Conservation (phyloP, 2,888 invertebrate species). For the Euzetes globulus region DNA sequence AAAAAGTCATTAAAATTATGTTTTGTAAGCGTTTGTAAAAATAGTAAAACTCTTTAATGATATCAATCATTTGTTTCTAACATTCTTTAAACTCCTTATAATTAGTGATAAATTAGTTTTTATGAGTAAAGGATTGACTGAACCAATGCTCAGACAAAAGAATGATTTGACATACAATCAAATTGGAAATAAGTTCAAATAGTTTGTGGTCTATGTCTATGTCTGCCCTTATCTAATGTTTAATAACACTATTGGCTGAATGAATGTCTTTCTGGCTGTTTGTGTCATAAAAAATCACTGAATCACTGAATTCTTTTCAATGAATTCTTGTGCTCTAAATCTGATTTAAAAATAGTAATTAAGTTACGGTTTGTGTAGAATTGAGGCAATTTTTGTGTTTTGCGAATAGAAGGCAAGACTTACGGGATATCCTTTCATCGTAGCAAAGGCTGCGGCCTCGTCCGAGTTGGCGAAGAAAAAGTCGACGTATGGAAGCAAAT, state of each 20-base stretch:
- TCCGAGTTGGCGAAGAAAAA: conserved; percentile 65
- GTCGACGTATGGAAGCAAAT: conserved; percentile 82
- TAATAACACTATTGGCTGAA: background rate
- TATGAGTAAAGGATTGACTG: too few species aligned
- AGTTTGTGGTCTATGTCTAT: too few species aligned
- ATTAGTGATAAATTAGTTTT: too few species aligned
- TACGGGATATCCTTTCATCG: conserved; percentile 48
- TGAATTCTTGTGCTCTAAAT: background rate
- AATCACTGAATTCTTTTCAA: background rate
- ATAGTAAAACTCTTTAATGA: too few species aligned
- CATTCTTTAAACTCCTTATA: too few species aligned
- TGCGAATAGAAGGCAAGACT: background rate
- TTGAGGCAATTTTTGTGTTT: background rate
- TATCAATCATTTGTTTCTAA: too few species aligned
- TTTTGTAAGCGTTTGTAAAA: background rate
- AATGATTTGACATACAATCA: too few species aligned
- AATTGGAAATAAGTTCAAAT: too few species aligned
- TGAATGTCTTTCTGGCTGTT: too few species aligned
- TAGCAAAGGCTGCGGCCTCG: conserved; percentile 52
- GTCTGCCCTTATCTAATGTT: too few species aligned
- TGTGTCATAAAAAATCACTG: background rate
- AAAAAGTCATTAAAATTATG: background rate
- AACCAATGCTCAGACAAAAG: too few species aligned
- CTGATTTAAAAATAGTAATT: background rate
- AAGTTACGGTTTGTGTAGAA: background rate